Evolutionary conservation across 2,113 vertebrate genomes (phyloP).

Genomic region (Seriola dumerili): DNA sequence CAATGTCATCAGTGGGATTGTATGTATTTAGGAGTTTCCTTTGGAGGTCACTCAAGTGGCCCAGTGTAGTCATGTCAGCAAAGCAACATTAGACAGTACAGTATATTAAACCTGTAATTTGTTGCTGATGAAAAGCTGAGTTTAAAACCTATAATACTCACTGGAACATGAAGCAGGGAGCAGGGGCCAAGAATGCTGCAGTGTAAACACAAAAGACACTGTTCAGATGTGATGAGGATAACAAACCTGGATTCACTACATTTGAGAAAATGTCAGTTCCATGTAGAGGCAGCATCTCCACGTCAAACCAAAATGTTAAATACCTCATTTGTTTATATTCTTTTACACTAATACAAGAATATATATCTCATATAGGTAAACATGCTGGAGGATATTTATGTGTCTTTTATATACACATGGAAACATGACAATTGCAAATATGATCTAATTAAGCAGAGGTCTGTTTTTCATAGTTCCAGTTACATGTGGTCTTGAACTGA

Average conservation of each 20-base stretch:
- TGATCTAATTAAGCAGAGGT: slow-evolving; percentile 34
- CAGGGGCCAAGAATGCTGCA: slow-evolving; percentile 31
- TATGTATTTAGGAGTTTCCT: slow-evolving; percentile 40
- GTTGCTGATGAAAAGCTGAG: slow-evolving; percentile 60
- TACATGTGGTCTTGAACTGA: slow-evolving; percentile 11
- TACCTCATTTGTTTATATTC: not conserved
- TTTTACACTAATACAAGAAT: not conserved
- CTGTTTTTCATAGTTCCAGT: slow-evolving; percentile 20
- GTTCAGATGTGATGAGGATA: slow-evolving; percentile 18
- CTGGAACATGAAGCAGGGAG: slow-evolving; percentile 42
- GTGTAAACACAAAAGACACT: slow-evolving; percentile 50
- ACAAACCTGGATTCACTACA: slow-evolving; percentile 14
- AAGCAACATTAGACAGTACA: slow-evolving; percentile 40
- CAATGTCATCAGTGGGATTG: slow-evolving; percentile 55
- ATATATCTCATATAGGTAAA: slow-evolving; percentile 26
- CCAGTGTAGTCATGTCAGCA: slow-evolving; percentile 30
- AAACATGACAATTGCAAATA: not conserved
- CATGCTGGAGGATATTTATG: slow-evolving; percentile 5
- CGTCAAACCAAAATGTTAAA: slow-evolving; percentile 1
- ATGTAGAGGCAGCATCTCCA: slow-evolving; percentile 10
- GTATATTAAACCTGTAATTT: slow-evolving; percentile 66
- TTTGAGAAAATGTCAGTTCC: not conserved
- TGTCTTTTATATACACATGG: slow-evolving; percentile 14
- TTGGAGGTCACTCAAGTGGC: slow-evolving; percentile 34
- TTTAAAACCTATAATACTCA: slow-evolving; percentile 54